Evolutionary conservation across 2,113 vertebrate genomes (phyloP).

Genomic region (Pedionomus torquatus): DNA sequence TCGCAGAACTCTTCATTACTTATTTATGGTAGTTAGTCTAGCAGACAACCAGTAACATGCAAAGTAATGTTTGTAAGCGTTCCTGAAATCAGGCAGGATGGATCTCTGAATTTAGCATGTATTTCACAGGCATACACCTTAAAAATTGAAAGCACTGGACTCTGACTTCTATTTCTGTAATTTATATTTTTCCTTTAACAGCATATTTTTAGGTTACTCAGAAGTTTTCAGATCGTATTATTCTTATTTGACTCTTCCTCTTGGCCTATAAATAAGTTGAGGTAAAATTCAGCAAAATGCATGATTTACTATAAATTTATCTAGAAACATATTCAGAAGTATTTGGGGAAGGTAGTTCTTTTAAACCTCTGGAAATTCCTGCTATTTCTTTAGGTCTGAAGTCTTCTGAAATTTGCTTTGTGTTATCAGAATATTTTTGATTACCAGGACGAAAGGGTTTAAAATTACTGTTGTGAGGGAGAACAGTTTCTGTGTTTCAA

Average conservation of each 20-base stretch:
- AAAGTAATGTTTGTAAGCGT: not conserved
- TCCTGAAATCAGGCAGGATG: not conserved
- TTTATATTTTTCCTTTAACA: not conserved
- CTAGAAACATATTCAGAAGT: not conserved
- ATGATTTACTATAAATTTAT: not conserved
- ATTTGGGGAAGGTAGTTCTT: not conserved
- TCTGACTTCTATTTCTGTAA: slow-evolving; percentile 9
- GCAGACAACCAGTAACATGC: not conserved
- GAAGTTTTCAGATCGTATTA: not conserved
- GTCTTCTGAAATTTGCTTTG: not conserved
- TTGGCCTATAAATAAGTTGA: not conserved
- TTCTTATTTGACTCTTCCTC: not conserved
- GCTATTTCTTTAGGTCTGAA: not conserved
- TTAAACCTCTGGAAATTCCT: not conserved
- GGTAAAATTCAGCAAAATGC: not conserved
- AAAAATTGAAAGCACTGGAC: not conserved
- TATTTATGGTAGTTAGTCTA: not conserved
- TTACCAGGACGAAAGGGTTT: not conserved
- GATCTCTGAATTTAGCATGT: not conserved
- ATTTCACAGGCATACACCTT: not conserved
- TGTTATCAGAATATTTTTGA: not conserved
- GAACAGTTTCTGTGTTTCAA: not conserved
- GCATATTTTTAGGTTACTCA: not conserved
- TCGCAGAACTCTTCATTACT: not conserved
- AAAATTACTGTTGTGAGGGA: not conserved